Evolutionary conservation across 2,113 vertebrate genomes (phyloP).

Genomic region (Eurypyga helias): DNA sequence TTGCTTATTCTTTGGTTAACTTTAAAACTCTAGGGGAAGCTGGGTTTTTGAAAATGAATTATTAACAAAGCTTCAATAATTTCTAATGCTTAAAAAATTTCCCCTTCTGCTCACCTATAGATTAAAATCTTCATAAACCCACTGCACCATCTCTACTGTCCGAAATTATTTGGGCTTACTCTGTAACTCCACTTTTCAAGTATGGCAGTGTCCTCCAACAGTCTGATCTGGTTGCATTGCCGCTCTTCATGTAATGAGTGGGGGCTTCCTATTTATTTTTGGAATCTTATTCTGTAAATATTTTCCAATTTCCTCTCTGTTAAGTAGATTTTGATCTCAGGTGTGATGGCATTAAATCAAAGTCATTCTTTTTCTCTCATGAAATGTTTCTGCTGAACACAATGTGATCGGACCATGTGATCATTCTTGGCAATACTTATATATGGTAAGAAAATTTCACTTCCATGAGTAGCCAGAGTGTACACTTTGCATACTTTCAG

Average conservation of each 20-base stretch:
- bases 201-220: background rate
- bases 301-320: background rate
- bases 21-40: background rate
- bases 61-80: constrained; percentile 10
- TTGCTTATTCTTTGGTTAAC: background rate
- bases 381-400: background rate
- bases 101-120: background rate
- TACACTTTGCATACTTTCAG: background rate
- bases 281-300: background rate
- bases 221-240: background rate
- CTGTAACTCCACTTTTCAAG: background rate
- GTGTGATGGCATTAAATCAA: background rate
- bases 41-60: constrained; percentile 2
- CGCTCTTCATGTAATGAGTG: background rate
- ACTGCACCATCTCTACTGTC: background rate
- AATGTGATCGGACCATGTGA: background rate
- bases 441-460: background rate
- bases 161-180: background rate
- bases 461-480: background rate
- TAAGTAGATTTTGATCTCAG: background rate
- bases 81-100: background rate
- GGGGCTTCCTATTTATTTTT: background rate
- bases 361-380: background rate
- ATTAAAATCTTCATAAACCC: background rate
- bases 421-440: background rate